Base-by-base conservation (phyloP, 1,140 invertebrate species). In the Araneus ventricosus region DNA sequence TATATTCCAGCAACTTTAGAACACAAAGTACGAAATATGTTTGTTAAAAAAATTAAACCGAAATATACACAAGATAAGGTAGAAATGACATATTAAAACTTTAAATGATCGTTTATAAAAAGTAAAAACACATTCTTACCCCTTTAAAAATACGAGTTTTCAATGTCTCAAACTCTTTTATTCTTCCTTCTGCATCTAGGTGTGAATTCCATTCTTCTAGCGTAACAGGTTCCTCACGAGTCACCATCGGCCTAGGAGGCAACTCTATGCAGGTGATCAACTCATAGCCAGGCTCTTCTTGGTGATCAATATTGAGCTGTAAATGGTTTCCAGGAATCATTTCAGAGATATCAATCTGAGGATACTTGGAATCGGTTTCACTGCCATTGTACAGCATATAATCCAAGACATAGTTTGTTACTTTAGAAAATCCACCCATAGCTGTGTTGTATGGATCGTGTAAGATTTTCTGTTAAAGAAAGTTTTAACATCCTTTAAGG, bases 351-450 rank as follows among this genome's bases (percentile, higher is more conserved):
- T 97, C 95, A 94, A 96, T 96, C 94, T 96, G 96, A 22, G 96
- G 95, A 85, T 95, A 94, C 10, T 80, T 84, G 94, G 20, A 14
- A 27, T 75, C 52, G 22, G 41, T 20, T 70, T 90, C 93, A 20
- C 22, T 80, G 22, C 70, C 94, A 93, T 88, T 87, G 41, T 24
- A 27, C 52, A 63, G 57, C 79, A 96, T 93, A 94, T 90, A 95
- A 95, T 96, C 95, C 94, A 95, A 94, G 37, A 96, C 93, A 88
- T 95, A 95, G 96, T 98, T 97, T 41, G 97, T 97, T 37, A 98
- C 96, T 96, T 98, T 98, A 39, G 97, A 97, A 95, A 98, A 98
- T 10, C 97, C 97, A 95, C 97, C 97, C 95, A 98, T 94, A 14
- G 97, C 97, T 3, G 97, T 97, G 95, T 97, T 97, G 95, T 97